Evolutionary conservation across 2,888 invertebrate genomes (phyloP), one percentile per base, ranked within the genome.

Genomic region (Lycophotia porphyrea): DNA sequence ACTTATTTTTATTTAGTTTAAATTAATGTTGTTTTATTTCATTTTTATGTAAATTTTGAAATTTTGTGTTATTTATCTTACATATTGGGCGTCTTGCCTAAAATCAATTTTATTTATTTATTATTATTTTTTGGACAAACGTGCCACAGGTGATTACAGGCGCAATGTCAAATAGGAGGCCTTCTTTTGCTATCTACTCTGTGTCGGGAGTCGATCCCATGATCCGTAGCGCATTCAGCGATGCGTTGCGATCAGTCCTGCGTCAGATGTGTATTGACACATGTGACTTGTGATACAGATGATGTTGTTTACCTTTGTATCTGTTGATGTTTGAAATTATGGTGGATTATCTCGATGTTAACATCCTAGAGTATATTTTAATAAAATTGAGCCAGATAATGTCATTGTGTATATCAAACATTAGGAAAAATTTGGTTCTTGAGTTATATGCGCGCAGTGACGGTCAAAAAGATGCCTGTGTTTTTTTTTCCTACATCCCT

Each of bases 251-350:
- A 71, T 66, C 71, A 78, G 47, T 36, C 18, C 58, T 78, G 64
- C 78, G 78, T 78, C 60, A 61, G 24, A 58, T 58, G 60, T 61
- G 34, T 78, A 52, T 61, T 65, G 64, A 70, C 65, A 58, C 65
- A 71, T 42, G 47, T 71, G 71, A 44, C 60, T 78, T 21, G 42
- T 71, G 65, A 65, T 78, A 34, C 78, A 65, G 21, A 42, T 49
- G 55, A 49, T 18, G 15, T 18, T 65, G 60, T 78, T 71, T 78
- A 61, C 27, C n/a, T 55, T 78, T 55, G 66, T 63, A 36, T 71
- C n/a, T 72, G 66, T 72, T 63, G 31, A 67, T 71, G 44, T 71
- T 66, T 47, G 24, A 27, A 7, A 63, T 63, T 77, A 55, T 34
- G 31, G 9, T 9, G 1, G n/a, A 55, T 69, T 76, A 63, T 69